Evolutionary conservation across 2,797 vertebrate species (phyloP).

Genomic region (Spinus pinus): DNA sequence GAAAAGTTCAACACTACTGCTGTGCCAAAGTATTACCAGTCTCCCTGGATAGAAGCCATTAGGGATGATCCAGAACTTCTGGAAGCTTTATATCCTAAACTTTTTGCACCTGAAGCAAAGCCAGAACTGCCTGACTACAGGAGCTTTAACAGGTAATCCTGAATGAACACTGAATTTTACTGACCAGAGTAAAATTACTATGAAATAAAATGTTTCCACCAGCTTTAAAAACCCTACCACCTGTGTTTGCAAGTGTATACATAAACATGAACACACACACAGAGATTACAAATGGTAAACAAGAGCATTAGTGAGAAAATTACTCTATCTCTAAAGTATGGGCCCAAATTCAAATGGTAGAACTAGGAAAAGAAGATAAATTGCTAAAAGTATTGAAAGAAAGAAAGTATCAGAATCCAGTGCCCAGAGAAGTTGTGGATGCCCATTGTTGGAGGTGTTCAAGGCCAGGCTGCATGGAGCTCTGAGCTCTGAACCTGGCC

Average conservation of each 20-base stretch:
- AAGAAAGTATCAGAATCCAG: neutral
- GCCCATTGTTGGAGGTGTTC: neutral
- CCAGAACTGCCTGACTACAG: constrained; percentile 85
- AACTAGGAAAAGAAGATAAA: neutral
- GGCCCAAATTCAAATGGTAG: neutral
- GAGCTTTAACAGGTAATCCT: constrained; percentile 94
- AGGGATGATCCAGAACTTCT: constrained; percentile 82
- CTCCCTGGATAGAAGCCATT: constrained; percentile 94
- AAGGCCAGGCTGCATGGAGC: neutral
- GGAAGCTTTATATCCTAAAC: constrained; percentile 77
- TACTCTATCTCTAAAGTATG: neutral
- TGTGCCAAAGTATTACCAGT: constrained; percentile 92
- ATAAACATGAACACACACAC: neutral
- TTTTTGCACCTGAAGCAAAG: constrained; percentile 81
- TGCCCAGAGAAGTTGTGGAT: neutral
- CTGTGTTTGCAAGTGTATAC: neutral
- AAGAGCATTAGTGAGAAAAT: neutral
- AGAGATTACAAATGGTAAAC: neutral
- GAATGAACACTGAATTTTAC: neutral
- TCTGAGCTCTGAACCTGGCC: neutral
- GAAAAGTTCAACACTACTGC: constrained; percentile 94
- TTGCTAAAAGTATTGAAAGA: neutral
- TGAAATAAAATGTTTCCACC: neutral
- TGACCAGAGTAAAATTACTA: neutral
- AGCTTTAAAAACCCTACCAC: neutral